Percentiles rank a stretch among this genome's conserved stretches.
phyloP scores from a whole-genome alignment of 2,888 invertebrate species.

The Ecliptopera silaceata region DNA sequence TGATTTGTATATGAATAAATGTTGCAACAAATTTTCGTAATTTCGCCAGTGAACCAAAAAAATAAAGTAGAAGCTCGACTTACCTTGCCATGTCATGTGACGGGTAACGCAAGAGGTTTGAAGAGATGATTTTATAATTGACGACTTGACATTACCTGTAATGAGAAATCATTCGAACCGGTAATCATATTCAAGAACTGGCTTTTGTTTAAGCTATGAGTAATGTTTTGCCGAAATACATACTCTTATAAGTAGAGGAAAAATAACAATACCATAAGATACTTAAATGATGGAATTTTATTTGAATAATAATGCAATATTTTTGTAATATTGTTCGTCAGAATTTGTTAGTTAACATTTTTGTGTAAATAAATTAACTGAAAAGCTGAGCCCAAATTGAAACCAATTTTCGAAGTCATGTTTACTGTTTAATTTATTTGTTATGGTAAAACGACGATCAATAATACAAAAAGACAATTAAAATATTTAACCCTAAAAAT shows the following conservation, averaged over 20 bases:
- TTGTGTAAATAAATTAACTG: neutral
- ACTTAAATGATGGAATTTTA: constrained; percentile 34
- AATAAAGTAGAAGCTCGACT: too few relatives aligned
- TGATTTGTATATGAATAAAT: too few relatives aligned
- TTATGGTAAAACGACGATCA: constrained; percentile 8
- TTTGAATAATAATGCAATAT: constrained; percentile 18
- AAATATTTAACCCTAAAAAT: constrained; percentile 35
- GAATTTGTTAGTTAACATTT: neutral
- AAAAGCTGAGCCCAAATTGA: neutral
- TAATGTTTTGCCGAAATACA: neutral
- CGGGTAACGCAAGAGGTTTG: too few relatives aligned
- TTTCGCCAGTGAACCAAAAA: too few relatives aligned
- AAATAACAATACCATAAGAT: constrained; percentile 12
- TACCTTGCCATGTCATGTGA: too few relatives aligned
- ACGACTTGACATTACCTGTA: neutral
- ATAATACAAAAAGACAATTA: constrained; percentile 18
- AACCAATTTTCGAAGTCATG: neutral
- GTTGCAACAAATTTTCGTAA: too few relatives aligned
- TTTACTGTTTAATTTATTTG: neutral
- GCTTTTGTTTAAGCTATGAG: neutral
- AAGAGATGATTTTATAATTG: neutral
- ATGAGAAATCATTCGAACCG: neutral
- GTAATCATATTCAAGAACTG: neutral
- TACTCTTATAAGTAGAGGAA: neutral
- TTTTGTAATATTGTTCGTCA: constrained; percentile 15